These are phyloP conservation scores for Mycteria americana DNA, from an alignment of 2,797 vertebrate species.

Conservation along the genomic window DNA sequence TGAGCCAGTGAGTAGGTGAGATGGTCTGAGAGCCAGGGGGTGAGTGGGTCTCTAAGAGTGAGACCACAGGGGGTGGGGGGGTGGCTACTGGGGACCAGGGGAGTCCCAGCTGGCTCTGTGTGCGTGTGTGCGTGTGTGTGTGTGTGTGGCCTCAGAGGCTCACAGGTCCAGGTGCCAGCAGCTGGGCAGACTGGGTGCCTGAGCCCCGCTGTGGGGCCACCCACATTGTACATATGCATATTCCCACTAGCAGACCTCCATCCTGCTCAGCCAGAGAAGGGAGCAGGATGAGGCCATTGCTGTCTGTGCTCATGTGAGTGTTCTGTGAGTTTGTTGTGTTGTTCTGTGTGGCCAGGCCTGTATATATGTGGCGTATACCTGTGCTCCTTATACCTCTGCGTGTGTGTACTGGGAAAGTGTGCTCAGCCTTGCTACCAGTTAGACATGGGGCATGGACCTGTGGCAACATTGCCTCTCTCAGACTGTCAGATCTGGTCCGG, in stretches of 20 bases:
- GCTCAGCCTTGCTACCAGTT: background rate
- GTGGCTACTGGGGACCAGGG: background rate
- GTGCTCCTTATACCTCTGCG: background rate
- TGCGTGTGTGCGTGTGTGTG: too few species aligned
- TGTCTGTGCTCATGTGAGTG: background rate
- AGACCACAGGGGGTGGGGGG: background rate
- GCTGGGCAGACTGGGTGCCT: background rate
- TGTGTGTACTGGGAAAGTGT: background rate
- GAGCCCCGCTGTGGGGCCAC: background rate
- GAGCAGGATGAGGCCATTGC: background rate
- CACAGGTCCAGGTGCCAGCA: background rate
- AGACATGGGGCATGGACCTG: background rate
- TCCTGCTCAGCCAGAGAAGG: background rate
- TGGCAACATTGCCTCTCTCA: background rate
- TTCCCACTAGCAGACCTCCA: background rate
- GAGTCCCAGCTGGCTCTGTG: rapidly evolving
- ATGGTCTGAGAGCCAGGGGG: background rate
- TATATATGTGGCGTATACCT: background rate
- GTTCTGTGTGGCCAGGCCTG: background rate
- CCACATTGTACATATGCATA: rapidly evolving
- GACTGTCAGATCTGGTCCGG: background rate
- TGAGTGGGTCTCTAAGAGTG: background rate
- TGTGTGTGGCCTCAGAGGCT: background rate
- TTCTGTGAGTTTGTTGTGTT: background rate
- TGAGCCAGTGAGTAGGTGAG: background rate